These are phyloP conservation scores for Uria lomvia DNA, from an alignment of 2,113 vertebrate species.

Conservation along the genomic window DNA sequence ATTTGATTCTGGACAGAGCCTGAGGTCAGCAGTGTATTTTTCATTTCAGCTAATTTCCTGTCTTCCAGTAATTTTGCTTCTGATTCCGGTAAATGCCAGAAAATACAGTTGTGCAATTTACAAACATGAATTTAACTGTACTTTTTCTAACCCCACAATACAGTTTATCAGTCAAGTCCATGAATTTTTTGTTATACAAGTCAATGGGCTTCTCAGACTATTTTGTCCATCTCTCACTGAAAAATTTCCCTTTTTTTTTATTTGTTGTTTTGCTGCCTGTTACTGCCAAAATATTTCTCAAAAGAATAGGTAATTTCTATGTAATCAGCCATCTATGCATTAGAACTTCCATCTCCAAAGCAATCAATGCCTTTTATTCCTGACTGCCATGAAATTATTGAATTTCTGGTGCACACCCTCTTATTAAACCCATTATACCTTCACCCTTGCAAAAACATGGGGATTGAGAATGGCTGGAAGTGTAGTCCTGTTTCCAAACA, in stretches of 20 bases:
- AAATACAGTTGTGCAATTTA: slow-evolving; percentile 8
- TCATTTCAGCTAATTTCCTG: not conserved
- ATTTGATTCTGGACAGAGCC: not conserved
- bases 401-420: not conserved
- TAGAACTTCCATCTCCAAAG: not conserved
- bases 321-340: not conserved
- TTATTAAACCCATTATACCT: not conserved
- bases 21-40: not conserved
- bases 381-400: not conserved
- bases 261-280: not conserved
- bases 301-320: not conserved
- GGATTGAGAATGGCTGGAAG: not conserved
- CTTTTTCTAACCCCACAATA: not conserved
- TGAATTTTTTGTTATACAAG: not conserved
- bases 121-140: not conserved
- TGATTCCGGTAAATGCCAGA: slow-evolving; percentile 7
- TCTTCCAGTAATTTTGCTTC: slow-evolving; percentile 23
- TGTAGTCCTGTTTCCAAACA: not conserved
- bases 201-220: not conserved
- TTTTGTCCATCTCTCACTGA: not conserved
- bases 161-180: not conserved
- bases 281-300: not conserved
- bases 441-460: not conserved
- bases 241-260: not conserved
- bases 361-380: not conserved